Percentiles rank a stretch among this genome's conserved stretches.
These are phyloP conservation scores for Vulpes lagopus DNA, from an alignment of 2,113 vertebrate genomes.

Conservation along the genomic window DNA sequence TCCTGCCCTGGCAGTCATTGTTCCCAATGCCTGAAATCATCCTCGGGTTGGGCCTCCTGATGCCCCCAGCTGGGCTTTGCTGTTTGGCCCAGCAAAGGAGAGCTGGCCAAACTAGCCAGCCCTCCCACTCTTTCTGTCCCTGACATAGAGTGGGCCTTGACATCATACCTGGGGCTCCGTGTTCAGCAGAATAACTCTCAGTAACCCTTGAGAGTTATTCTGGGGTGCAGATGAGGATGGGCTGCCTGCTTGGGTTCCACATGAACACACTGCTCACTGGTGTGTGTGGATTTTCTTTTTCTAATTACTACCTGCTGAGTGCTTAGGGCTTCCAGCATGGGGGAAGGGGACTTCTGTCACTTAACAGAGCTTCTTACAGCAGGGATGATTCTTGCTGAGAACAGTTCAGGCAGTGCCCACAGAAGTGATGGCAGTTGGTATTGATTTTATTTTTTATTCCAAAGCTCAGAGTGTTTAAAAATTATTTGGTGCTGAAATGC, in stretches of 20 bases:
- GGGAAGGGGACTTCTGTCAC: neutral
- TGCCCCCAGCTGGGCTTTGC: neutral
- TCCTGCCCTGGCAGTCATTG: neutral
- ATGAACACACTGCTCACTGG: accelerated
- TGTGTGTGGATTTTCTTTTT: neutral
- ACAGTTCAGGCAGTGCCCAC: neutral
- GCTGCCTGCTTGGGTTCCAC: neutral
- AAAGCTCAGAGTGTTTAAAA: constrained; percentile 33
- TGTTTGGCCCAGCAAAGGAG: neutral
- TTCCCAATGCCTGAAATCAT: neutral
- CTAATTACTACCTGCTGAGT: neutral
- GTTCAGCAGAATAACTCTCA: neutral
- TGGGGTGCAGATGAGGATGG: neutral
- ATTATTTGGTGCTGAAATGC: constrained; percentile 45
- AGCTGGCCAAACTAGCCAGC: neutral
- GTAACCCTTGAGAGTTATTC: neutral
- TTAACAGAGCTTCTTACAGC: neutral
- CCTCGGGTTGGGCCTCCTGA: neutral
- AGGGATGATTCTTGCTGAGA: neutral
- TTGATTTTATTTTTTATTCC: constrained; percentile 51
- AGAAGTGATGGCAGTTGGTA: neutral
- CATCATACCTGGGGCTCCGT: accelerated
- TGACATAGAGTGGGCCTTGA: neutral
- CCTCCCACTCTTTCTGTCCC: neutral
- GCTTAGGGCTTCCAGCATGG: neutral